These are phyloP conservation scores for Sialis fuliginosa DNA, from an alignment of 2,888 invertebrate species.

Conservation along the genomic window DNA sequence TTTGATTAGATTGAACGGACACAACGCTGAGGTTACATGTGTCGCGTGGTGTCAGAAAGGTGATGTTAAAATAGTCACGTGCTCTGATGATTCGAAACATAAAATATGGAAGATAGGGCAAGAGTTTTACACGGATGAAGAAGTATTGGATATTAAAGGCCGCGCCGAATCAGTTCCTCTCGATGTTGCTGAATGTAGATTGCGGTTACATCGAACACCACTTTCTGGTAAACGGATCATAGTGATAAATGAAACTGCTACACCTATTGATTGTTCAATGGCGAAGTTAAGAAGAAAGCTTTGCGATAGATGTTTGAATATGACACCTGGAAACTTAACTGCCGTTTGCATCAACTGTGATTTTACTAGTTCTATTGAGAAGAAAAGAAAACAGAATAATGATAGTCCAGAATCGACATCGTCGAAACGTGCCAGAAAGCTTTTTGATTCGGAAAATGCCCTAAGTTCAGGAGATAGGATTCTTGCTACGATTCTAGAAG, in stretches of 20 bases:
- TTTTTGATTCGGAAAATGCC: conserved; percentile 25
- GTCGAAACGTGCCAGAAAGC: conserved; percentile 24
- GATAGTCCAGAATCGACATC: conserved; percentile 12
- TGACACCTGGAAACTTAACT: background rate
- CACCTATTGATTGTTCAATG: conserved; percentile 11
- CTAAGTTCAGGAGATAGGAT: conserved; percentile 10
- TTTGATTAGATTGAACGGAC: conserved; percentile 52
- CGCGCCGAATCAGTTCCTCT: conserved; percentile 9
- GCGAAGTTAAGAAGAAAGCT: background rate
- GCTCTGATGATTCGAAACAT: conserved; percentile 67
- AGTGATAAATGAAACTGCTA: conserved; percentile 3
- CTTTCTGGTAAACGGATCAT: conserved; percentile 8
- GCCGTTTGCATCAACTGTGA: background rate
- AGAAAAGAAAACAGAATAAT: background rate
- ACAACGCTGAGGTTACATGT: conserved; percentile 73
- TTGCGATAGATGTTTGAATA: conserved; percentile 8
- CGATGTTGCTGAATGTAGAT: conserved; percentile 12
- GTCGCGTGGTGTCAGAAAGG: conserved; percentile 56
- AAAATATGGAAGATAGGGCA: conserved; percentile 55
- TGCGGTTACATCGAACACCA: conserved; percentile 4
- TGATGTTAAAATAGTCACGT: conserved; percentile 51
- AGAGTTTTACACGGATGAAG: conserved; percentile 24
- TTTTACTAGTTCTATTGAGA: background rate
- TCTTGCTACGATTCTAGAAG: conserved; percentile 17
- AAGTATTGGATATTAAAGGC: conserved; percentile 18